phyloP scores from a whole-genome alignment of 2,888 invertebrate species.

The Diaphora mendica region DNA sequence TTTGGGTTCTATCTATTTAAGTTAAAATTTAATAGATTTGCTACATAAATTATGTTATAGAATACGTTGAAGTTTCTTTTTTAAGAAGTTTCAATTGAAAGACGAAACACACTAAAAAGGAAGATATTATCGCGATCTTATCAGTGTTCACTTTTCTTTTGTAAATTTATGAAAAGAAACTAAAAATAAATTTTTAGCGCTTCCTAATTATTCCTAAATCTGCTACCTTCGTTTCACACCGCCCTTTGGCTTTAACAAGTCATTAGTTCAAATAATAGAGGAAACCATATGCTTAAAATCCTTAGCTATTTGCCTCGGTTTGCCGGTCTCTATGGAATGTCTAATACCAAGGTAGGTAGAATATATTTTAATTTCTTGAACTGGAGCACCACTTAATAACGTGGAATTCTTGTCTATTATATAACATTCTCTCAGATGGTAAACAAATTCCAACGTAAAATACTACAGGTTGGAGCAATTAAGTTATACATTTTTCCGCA shows the following conservation, averaged over 20 bases:
- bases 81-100: too few relatives aligned
- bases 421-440: neutral
- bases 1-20: constrained; percentile 8
- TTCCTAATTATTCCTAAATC: too few relatives aligned
- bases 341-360: neutral
- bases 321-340: neutral
- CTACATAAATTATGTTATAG: neutral
- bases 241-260: neutral
- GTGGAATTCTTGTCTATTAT: neutral
- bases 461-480: neutral
- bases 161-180: too few relatives aligned
- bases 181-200: too few relatives aligned
- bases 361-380: neutral
- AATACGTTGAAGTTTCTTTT: neutral
- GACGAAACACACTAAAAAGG: too few relatives aligned
- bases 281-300: neutral
- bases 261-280: neutral
- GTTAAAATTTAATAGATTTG: too few relatives aligned
- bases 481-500: neutral
- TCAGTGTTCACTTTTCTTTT: too few relatives aligned
- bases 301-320: neutral
- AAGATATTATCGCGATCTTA: too few relatives aligned
- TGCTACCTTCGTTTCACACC: neutral
- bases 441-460: neutral
- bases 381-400: neutral